A percentile compares a stretch with the other conserved stretches of the same genome.
Conservation (phyloP, 2,888 invertebrate species). For the Pyrgus malvae region DNA sequence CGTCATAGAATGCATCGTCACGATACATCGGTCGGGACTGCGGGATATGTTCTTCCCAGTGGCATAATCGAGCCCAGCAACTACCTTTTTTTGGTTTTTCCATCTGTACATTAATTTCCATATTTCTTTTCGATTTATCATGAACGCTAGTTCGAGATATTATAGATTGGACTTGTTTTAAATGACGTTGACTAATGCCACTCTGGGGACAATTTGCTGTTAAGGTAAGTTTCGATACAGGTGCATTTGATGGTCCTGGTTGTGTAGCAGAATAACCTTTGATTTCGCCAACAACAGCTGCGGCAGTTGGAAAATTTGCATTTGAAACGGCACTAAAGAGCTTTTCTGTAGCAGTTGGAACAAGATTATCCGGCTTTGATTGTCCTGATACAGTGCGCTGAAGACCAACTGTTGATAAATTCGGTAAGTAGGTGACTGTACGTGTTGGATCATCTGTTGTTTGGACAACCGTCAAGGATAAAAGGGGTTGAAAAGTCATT, state of each 20-base stretch:
- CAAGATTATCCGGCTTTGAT: conserved; percentile 38
- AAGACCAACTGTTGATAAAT: conserved; percentile 46
- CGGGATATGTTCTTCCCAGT: conserved; percentile 63
- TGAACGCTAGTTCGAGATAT: conserved; percentile 52
- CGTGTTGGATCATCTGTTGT: conserved; percentile 57
- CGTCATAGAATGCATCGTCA: conserved; percentile 70
- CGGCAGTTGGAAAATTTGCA: conserved; percentile 62
- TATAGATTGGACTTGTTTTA: conserved; percentile 64
- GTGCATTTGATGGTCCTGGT: conserved; percentile 54
- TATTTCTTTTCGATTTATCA: conserved; percentile 43
- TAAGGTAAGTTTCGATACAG: conserved; percentile 54
- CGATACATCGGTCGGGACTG: conserved; percentile 70
- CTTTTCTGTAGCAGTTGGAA: conserved; percentile 49
- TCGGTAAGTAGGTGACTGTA: conserved; percentile 70
- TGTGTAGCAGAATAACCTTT: conserved; percentile 36
- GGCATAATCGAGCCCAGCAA: conserved; percentile 55
- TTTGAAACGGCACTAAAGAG: conserved; percentile 52
- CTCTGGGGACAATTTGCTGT: conserved; percentile 54
- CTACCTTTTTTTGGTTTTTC: conserved; percentile 45
- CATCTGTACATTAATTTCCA: conserved; percentile 45
- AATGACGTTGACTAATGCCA: conserved; percentile 55
- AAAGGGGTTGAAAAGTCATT: conserved; percentile 63
- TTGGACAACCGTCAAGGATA: conserved; percentile 59
- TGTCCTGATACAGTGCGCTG: conserved; percentile 41
- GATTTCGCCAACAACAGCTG: conserved; percentile 55